phyloP scores from a whole-genome alignment of 2,797 vertebrate genomes.

The Dipus sagitta region DNA sequence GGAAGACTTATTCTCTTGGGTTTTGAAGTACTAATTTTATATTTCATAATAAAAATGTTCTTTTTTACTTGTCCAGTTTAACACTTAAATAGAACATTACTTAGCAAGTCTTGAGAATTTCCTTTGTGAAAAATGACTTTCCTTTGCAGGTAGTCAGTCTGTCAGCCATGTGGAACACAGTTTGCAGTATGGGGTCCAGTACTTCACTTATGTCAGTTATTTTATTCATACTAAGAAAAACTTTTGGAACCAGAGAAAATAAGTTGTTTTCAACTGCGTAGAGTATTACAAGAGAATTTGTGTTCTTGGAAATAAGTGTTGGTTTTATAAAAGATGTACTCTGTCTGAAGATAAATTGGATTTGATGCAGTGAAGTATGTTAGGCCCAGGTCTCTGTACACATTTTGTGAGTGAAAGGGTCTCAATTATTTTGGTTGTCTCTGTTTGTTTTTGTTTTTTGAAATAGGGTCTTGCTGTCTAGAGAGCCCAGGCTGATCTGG shows the following conservation, averaged over 20 bases:
- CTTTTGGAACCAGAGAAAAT: slow-evolving; percentile 79
- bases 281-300: slow-evolving; percentile 76
- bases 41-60: slow-evolving; percentile 57
- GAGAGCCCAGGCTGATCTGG: too few species aligned
- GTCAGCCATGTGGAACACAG: slow-evolving; percentile 67
- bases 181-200: slow-evolving; percentile 79
- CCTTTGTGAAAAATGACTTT: slow-evolving; percentile 74
- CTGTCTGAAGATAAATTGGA: slow-evolving; percentile 79
- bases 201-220: slow-evolving; percentile 82
- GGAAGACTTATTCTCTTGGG: slow-evolving; percentile 62
- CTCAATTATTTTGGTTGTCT: slow-evolving; percentile 80
- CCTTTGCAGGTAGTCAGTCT: slow-evolving; percentile 62
- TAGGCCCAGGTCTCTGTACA: slow-evolving; percentile 77
- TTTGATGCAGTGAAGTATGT: slow-evolving; percentile 81
- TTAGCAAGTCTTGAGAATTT: slow-evolving; percentile 74
- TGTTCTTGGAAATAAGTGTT: slow-evolving; percentile 75
- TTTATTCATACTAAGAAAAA: slow-evolving; percentile 73
- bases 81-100: slow-evolving; percentile 71
- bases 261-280: slow-evolving; percentile 74
- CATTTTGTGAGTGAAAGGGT: slow-evolving; percentile 75
- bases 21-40: slow-evolving; percentile 73
- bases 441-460: background rate
- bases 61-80: slow-evolving; percentile 60
- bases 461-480: too few species aligned
- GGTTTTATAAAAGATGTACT: slow-evolving; percentile 66